Base-by-base conservation (phyloP, 2,888 invertebrate genomes). In the Pycnomerus fuliginosus region DNA sequence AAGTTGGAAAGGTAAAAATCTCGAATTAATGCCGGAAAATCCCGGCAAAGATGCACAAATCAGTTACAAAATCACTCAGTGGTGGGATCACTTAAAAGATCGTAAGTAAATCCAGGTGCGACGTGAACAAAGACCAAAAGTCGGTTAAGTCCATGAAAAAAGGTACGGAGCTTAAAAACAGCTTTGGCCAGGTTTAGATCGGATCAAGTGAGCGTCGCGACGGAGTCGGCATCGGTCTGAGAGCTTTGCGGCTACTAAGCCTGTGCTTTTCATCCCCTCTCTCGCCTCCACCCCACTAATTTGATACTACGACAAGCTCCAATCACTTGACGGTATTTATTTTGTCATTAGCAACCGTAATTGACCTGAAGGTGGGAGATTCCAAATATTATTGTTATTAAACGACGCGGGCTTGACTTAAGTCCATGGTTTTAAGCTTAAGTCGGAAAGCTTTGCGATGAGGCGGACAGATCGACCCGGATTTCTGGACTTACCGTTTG, bases 171-270 rank as follows among this genome's bases (percentile, higher is more conserved):
- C 71, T 71, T 71, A 71, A 70, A 70, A 70, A 64, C 70, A 66
- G 71, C 71, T 72, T 70, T 69, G 67, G 65, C 65, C 65, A 65
- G 71, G 71, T 70, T 72, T 71, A 70, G 68, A 60, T 58, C 62
- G 72, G 71, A 70, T 70, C 69, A 70, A 61, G 47, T 47, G 47
- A 47, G 73, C 75, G 75, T 75, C 74, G 74, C 75, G 75, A 70
- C 73, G 74, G 69, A 68, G 62, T 62, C 60, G 42, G 56, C 64
- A 66, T 69, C 69, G 69, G 69, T 70, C 66, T 68, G 67, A 70
- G 68, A 70, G 71, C 71, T 71, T 71, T 71, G 67, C 68, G 65
- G 64, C 68, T 68, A 70, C 71, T 70, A 69, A 68, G 68, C 67
- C 64, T 56, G 64, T 60, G 64, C 65, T 63, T 61, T 66, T 53